Evolutionary conservation across 2,888 invertebrate species (phyloP), one percentile per base, ranked within the genome.

Genomic region (Tachina lurida): DNA sequence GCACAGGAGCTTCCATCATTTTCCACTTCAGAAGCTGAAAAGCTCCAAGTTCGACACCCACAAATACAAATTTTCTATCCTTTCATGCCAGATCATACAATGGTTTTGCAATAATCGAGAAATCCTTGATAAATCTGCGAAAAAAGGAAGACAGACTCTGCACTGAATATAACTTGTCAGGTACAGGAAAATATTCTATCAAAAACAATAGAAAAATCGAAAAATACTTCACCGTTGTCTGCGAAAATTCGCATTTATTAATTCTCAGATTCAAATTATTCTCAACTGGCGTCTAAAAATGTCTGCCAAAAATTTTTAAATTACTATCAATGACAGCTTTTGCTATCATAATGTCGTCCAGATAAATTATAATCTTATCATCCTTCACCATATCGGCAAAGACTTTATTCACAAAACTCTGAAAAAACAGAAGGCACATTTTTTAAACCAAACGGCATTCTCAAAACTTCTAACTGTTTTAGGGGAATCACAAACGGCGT

Each of bases 271-370:
- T 71, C 8, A 87, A 54, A 3, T 54, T 71, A 31, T 79, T 79
- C 3, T 54, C 22, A n/a, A n/a, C n/a, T n/a, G n/a, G n/a, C n/a
- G n/a, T n/a, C n/a, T n/a, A n/a, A 13, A 71, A 63, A 13, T 84
- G 15, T 12, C 68, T 45, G n/a, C 9, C 9, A 22, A 86, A 78
- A 17, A 81, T 81, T 19, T 80, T 77, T 7, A 81, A 43, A 79
- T 84, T 71, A 17, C 76, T 79, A 1, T 81, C 74, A 41, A 67
- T 52, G 39, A 9, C 52, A 1, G 13, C 43, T 8, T 80, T 83
- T 2, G 85, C 84, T 60, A 87, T 79, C 80, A 85, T 81, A 12
- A 87, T 84, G 12, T 85, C 81, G 41, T 87, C 84, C 41, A 85
- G 63, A 68, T 87, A 87, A n/a, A 85, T 47, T 47, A 73, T 47